Evolutionary conservation across 2,113 vertebrate species (phyloP), one percentile per base, ranked within the genome.

Genomic region (Probosciger aterrimus): DNA sequence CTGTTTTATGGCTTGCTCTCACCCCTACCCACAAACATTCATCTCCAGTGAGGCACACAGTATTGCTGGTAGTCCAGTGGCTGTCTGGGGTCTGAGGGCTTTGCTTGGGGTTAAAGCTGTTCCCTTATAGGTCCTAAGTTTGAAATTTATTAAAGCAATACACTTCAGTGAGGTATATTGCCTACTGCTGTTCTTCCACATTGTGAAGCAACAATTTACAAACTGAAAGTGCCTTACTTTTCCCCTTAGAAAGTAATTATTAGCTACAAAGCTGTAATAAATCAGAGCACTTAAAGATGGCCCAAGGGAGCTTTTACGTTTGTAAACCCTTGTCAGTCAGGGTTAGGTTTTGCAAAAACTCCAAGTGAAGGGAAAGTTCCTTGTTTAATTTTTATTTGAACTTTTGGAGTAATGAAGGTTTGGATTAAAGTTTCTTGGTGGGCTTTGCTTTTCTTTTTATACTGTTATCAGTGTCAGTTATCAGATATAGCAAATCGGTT

Each of bases 231-330:
- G 81, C 35, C n/a, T 95, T 94, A 83, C 39, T 92, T 70, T 95
- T 84, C 33, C 65, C 50, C 46, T 87, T 69, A 75, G 80, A 92
- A 92, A 94, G 89, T 86, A 88, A 89, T 84, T 96, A 88, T 88
- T 94, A 86, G 44, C 79, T 79, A 77, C 69, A 78, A 91, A 85
- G 62, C 39, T 87, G 60, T 92, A 86, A 81, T 84, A 92, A 92
- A 95, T 91, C 57, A 92, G 35, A 82, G 20, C 69, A 64, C 39
- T 81, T 88, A 86, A 86, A 41, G 39, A 63, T 52, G 39, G 60
- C 83, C 82, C 64, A 64, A 25, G 55, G 69, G 77, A 93, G 52
- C 60, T 86, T 92, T 78, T 57, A 35, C 33, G 33, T 92, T 88
- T 27, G 1, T 78, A 79, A 93, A 91, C 60, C 37, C 68, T 90